Base-by-base conservation (phyloP, 1,140 invertebrate genomes). In the Aphidius gifuensis region DNA sequence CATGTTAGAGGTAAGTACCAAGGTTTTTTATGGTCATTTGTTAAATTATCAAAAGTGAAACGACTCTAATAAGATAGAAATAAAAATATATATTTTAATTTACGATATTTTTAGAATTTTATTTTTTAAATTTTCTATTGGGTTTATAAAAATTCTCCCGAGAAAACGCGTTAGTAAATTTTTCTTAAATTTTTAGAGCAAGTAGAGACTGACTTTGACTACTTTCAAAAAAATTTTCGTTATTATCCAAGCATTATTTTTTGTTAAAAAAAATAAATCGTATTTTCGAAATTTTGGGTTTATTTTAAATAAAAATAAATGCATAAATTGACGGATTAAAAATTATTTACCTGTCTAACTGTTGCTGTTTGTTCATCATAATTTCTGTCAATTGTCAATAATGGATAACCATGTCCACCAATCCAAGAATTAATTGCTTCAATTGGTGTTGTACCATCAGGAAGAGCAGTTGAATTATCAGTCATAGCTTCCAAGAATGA, bases 381-480 rank as follows among this genome's bases (percentile, higher is more conserved):
- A 68, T 86, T 74, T 59, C 82, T 79, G 0, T 69, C 78, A 5
- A 90, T 79, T 2, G 79, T 86, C 3, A 91, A 76, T 4, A 88
- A 76, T 0, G 90, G 90, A 74, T 88, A 88, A 53, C 85, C 82
- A 68, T 83, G 84, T 72, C 88, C 83, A 23, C 80, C 74, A 1
- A 85, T 85, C 89, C 90, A 91, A 0, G 85, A 83, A 58, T 87
- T 79, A 69, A 85, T 84, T 11, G 85, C 76, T 6, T 80, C 71
- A 58, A 79, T 74, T 2, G 87, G 71, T 6, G 77, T 74, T 4
- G 80, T 61, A 23, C 67, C 65, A 5, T 55, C 6, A 2, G 74
- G 66, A 45, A 84, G 61, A 48, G 68, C 65, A 58, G 77, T 77
- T 3, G 77, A 79, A 68, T 85, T 83, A 53, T 83, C 74, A 3